Evolutionary conservation across 2,888 invertebrate species (phyloP), one percentile per base, ranked within the genome.

Genomic region (Laspeyria flexula): DNA sequence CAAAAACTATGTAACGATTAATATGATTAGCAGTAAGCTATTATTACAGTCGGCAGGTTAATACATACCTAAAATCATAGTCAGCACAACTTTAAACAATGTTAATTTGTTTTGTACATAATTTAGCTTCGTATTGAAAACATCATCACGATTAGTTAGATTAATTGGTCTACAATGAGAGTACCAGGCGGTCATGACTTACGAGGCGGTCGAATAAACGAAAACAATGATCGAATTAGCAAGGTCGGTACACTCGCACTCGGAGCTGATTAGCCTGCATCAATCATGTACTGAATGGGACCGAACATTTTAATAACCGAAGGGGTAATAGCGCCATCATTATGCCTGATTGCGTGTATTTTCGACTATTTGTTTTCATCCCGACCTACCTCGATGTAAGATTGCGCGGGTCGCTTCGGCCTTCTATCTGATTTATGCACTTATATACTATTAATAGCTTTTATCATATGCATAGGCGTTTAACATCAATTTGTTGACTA

Each of bases 381-480:
- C 84, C 81, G 88, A 90, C 89, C 89, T 88, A 89, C 89, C 88
- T 88, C 84, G 85, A 81, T 63, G 83, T 71, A 62, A 57, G 73
- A 65, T 71, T 65, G 81, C 81, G 83, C 84, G 79, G 83, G 82
- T 73, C 65, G 73, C 67, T 62, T 53, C 69, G 82, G 72, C 84
- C 83, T 84, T 85, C 81, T 77, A 81, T 86, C 82, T 81, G 80
- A 81, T 85, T 83, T 83, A 83, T 84, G 83, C 78, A 79, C 65
- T 81, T 85, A 87, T 88, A 82, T n/a, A n/a, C n/a, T n/a, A n/a
- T n/a, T n/a, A 87, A 88, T 88, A 87, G 72, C 79, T 69, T 60
- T 82, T 84, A 85, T 86, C 81, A 77, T 6, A 71, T 57, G 56
- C 70, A 63, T 65, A 56, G 62, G 52, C 71, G 67, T 75, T 75